These are phyloP conservation scores for Leptinotarsa lineolata DNA, from an alignment of 1,140 invertebrate species.

Conservation along the genomic window DNA sequence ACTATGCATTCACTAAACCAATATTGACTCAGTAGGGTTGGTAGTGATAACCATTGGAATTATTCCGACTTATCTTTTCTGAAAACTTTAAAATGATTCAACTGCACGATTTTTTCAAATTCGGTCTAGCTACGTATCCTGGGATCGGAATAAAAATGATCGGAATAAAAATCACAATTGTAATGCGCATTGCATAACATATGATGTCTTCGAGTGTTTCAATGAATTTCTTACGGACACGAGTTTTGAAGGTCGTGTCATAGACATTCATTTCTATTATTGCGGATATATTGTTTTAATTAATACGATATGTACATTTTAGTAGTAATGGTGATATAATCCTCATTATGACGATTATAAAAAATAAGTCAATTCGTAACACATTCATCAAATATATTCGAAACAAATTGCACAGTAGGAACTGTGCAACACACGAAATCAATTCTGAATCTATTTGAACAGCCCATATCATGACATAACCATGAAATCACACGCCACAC, in stretches of 20 bases:
- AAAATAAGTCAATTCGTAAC: neutral
- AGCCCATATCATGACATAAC: too few species aligned
- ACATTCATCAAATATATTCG: neutral
- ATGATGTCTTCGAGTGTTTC: neutral
- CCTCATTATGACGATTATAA: neutral
- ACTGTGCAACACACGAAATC: neutral
- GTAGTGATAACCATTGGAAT: too few species aligned
- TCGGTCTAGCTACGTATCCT: neutral
- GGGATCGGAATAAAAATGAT: neutral
- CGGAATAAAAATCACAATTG: conserved; percentile 2
- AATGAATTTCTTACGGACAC: neutral
- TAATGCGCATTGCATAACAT: neutral
- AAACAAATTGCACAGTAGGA: neutral
- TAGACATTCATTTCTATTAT: neutral
- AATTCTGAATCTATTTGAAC: neutral
- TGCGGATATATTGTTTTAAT: neutral
- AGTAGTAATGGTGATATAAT: neutral
- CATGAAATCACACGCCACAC: too few species aligned
- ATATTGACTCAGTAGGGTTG: too few species aligned
- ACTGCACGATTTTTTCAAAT: neutral
- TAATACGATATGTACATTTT: neutral
- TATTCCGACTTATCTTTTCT: too few species aligned
- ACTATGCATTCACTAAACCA: too few species aligned
- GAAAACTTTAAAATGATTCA: neutral
- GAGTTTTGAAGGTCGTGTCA: neutral